These are phyloP conservation scores for Dastarcus helophoroides DNA, from an alignment of 2,888 invertebrate species.

Conservation along the genomic window DNA sequence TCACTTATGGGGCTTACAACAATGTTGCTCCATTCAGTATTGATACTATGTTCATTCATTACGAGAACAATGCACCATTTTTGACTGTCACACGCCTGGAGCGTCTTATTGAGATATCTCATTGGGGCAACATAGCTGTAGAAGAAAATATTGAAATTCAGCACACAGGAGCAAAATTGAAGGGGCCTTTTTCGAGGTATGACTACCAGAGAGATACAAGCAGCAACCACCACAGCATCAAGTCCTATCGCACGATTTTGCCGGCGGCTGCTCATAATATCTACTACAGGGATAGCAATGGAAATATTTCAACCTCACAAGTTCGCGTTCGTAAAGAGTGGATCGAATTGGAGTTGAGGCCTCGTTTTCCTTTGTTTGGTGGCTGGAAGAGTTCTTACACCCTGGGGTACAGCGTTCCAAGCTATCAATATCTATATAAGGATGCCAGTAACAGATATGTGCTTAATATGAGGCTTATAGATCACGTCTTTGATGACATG, in stretches of 20 bases:
- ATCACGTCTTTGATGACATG: conserved; percentile 96
- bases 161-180: conserved; percentile 86
- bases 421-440: conserved; percentile 87
- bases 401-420: conserved; percentile 86
- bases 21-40: conserved; percentile 49
- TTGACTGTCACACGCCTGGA: conserved; percentile 81
- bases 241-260: conserved; percentile 76
- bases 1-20: conserved; percentile 83
- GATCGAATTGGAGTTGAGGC: conserved; percentile 90
- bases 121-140: conserved; percentile 98
- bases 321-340: conserved; percentile 80
- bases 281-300: conserved; percentile 97
- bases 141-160: conserved; percentile 87
- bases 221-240: conserved; percentile 79
- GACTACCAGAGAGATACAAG: conserved; percentile 92
- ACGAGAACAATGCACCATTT: conserved; percentile 94
- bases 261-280: conserved; percentile 88
- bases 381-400: conserved; percentile 98
- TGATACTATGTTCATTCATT: conserved; percentile 70
- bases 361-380: conserved; percentile 94
- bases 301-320: conserved; percentile 96
- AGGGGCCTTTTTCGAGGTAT: conserved; percentile 92
- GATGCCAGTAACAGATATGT: conserved; percentile 52
- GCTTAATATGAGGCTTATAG: conserved; percentile 87
- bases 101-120: conserved; percentile 88